A percentile compares a stretch with the other conserved stretches of the same genome.
phyloP scores from a whole-genome alignment of 92 coral and sea anemone species.

The Galaxea fascicularis region DNA sequence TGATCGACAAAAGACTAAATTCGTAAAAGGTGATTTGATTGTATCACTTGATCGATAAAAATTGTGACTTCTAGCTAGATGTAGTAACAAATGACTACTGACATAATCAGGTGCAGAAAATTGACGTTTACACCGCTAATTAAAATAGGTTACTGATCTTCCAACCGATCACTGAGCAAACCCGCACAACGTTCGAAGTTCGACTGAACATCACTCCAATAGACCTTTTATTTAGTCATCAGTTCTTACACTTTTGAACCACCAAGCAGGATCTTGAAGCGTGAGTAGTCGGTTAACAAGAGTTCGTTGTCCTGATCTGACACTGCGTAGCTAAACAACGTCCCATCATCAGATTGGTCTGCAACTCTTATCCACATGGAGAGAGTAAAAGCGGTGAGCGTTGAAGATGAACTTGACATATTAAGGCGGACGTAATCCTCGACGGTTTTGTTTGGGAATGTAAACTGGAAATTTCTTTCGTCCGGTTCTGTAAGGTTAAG shows the following conservation, averaged over 20 bases:
- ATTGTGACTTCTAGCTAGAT: too few relatives aligned
- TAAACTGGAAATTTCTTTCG: background rate
- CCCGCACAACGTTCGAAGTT: too few relatives aligned
- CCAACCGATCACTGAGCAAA: too few relatives aligned
- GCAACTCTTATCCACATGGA: slow-evolving; percentile 20
- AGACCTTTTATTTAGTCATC: background rate
- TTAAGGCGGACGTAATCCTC: background rate
- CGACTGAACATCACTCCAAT: too few relatives aligned
- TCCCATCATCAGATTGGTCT: slow-evolving; percentile 21
- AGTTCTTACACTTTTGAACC: slow-evolving; percentile 2
- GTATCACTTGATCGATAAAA: too few relatives aligned
- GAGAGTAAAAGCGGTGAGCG: slow-evolving; percentile 29
- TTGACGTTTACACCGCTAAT: too few relatives aligned
- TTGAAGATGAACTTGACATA: background rate
- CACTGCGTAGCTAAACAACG: slow-evolving; percentile 23
- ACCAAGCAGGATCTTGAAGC: background rate
- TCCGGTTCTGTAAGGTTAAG: background rate
- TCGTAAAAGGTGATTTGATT: too few relatives aligned
- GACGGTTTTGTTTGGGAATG: background rate
- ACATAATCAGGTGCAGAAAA: too few relatives aligned
- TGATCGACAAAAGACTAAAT: too few relatives aligned
- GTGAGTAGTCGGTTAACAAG: slow-evolving; percentile 32
- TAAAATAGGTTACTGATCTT: too few relatives aligned
- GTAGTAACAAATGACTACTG: too few relatives aligned
- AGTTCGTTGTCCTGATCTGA: slow-evolving; percentile 34